Evolutionary conservation across 1,140 invertebrate species (phyloP), one percentile per base, ranked within the genome.

Genomic region (Drosophila carrolli): DNA sequence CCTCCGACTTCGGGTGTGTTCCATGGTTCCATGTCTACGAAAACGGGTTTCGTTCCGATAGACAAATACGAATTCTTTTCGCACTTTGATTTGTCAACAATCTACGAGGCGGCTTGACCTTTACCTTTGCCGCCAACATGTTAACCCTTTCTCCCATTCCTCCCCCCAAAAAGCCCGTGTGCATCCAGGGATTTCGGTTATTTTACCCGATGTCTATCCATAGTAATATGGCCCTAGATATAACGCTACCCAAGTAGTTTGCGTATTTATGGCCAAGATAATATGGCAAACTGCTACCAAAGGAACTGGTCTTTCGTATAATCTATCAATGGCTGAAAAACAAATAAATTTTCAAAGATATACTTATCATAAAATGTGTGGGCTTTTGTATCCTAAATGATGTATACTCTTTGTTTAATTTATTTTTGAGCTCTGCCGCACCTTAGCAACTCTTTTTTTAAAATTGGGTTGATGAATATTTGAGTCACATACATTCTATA

Each of bases 41-140:
- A 75, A 75, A 63, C 73, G 19, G 71, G 59, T 68, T 80, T 70
- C 37, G 23, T 50, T 55, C 29, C 19, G 10, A 27, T 37, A 55
- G 14, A 59, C 27, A 54, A 47, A 10, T 10, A 32, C 58, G 48
- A 44, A 68, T 29, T 59, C 10, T 32, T 51, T 76, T 37, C 50
- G 50, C 50, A 37, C 50, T 53, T 53, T 53, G 50, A 37, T 53
- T 37, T 53, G 48, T 51, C 48, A 35, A 51, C 48, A 51, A 35
- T 51, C 48, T 16, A n/a, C n/a, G 48, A 13, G 14, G 29, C n/a
- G 14, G 5, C 48, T 51, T 51, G 48, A 51, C 48, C 48, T 51
- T 51, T 51, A 51, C n/a, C 48, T 51, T 51, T 51, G 48, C 29
- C 29, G 48, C 48, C 48, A 35, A 51, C 29, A 14, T 16, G 29